These are phyloP conservation scores for Turritopsis rubra DNA, from an alignment of 30 jellyfish, hydroid and myxozoan species.

Conservation along the genomic window DNA sequence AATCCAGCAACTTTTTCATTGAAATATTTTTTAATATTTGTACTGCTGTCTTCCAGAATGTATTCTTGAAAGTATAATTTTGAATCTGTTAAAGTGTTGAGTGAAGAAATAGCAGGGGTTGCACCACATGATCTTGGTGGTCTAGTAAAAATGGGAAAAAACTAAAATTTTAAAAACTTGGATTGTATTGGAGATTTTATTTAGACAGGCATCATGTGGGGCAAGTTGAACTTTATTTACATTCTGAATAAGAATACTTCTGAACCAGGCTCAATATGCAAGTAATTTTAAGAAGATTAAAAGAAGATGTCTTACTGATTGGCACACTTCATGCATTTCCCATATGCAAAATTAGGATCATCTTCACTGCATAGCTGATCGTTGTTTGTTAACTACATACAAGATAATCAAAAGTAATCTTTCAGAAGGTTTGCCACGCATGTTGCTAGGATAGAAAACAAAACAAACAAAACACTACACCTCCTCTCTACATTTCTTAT, in stretches of 20 bases:
- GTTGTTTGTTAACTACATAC: not conserved
- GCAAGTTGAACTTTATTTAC: no score
- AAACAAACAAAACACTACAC: slow-evolving; percentile 5
- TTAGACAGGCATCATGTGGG: no score
- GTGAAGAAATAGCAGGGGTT: not conserved
- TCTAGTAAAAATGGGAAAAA: not conserved
- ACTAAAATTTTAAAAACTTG: no score
- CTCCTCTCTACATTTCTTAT: slow-evolving; percentile 37
- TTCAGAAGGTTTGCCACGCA: not conserved
- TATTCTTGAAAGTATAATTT: slow-evolving; percentile 55
- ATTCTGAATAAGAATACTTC: no score
- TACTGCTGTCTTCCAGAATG: slow-evolving; percentile 69
- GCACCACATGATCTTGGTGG: slow-evolving; percentile 28
- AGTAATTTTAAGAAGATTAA: no score
- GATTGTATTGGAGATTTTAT: no score
- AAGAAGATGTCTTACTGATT: not conserved
- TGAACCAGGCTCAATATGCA: no score
- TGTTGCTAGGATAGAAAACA: not conserved
- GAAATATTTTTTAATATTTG: slow-evolving; percentile 39
- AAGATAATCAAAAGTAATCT: not conserved
- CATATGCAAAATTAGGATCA: not conserved
- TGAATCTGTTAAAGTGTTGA: not conserved
- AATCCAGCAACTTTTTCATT: slow-evolving; percentile 69
- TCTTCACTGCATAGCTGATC: not conserved
- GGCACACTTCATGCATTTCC: not conserved